Percentiles rank a stretch among this genome's conserved stretches.
phyloP scores from a whole-genome alignment of 2,888 invertebrate species.

The Drosophila aldrichi region DNA sequence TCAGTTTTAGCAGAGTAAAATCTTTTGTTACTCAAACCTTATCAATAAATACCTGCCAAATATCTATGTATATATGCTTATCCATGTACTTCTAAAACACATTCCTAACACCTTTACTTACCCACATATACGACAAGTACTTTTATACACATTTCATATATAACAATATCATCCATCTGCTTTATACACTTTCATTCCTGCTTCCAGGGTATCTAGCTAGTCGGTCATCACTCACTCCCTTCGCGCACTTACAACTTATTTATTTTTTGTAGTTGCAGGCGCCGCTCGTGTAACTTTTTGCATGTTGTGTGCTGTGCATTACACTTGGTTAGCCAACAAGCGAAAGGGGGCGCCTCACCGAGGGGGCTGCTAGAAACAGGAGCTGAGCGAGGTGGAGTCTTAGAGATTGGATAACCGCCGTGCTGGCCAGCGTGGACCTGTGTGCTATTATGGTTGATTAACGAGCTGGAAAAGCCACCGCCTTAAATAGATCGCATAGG shows the following conservation, averaged over 20 bases:
- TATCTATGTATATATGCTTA: no score
- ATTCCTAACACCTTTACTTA: not conserved
- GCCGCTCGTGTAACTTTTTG: conserved; percentile 43
- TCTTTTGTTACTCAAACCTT: no score
- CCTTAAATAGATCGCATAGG: conserved; percentile 36
- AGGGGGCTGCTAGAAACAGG: not conserved
- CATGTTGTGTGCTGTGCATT: conserved; percentile 43
- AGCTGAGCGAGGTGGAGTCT: conserved; percentile 1
- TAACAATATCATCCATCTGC: not conserved
- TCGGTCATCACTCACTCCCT: not conserved
- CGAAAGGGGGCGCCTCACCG: not conserved
- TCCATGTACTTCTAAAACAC: no score
- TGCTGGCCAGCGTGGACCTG: conserved; percentile 11
- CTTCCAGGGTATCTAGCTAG: not conserved
- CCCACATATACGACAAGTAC: not conserved
- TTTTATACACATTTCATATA: not conserved
- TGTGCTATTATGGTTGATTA: conserved; percentile 44
- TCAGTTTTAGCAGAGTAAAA: no score
- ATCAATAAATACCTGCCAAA: no score
- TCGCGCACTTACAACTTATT: conserved; percentile 9
- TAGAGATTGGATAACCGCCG: conserved; percentile 11
- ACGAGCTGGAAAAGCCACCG: conserved; percentile 42
- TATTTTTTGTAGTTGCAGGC: conserved; percentile 26
- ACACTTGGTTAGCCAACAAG: conserved; percentile 40
- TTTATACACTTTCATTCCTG: not conserved